Evolutionary conservation across 2,797 vertebrate species (phyloP).

Genomic region (Clarias pachynema): DNA sequence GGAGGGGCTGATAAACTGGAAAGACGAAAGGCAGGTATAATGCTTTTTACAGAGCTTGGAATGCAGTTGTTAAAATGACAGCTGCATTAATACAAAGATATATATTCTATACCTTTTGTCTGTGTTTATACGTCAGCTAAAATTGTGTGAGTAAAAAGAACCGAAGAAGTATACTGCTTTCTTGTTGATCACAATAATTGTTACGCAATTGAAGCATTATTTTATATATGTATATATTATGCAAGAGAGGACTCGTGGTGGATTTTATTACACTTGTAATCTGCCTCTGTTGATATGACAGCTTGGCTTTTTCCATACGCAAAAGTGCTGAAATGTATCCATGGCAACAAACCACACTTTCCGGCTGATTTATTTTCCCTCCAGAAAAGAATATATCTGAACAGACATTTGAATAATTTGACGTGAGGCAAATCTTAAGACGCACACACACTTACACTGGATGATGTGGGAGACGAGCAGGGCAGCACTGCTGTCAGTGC

Average conservation of each 20-base stretch:
- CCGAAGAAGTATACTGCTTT: not conserved
- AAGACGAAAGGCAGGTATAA: conserved; percentile 6
- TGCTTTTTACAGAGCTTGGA: not conserved
- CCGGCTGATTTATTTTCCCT: conserved; percentile 48
- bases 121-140: conserved; percentile 10
- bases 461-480: conserved; percentile 95
- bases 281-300: conserved; percentile 17
- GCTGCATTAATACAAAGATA: not conserved
- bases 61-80: not conserved
- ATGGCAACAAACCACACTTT: conserved; percentile 67
- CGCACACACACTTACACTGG: conserved; percentile 84
- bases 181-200: not conserved
- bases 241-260: not conserved
- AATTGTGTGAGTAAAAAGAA: not conserved
- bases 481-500: conserved; percentile 91
- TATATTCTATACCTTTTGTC: not conserved
- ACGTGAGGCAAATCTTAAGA: not conserved
- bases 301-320: conserved; percentile 25
- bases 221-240: not conserved
- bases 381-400: conserved; percentile 10
- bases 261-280: conserved; percentile 19
- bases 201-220: not conserved
- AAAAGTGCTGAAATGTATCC: conserved; percentile 63
- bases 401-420: not conserved
- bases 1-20: conserved; percentile 3